A percentile compares a stretch with the other conserved stretches of the same genome.
These are phyloP conservation scores for Syngnathus scovelli DNA, from an alignment of 2,113 vertebrate species.

Conservation along the genomic window DNA sequence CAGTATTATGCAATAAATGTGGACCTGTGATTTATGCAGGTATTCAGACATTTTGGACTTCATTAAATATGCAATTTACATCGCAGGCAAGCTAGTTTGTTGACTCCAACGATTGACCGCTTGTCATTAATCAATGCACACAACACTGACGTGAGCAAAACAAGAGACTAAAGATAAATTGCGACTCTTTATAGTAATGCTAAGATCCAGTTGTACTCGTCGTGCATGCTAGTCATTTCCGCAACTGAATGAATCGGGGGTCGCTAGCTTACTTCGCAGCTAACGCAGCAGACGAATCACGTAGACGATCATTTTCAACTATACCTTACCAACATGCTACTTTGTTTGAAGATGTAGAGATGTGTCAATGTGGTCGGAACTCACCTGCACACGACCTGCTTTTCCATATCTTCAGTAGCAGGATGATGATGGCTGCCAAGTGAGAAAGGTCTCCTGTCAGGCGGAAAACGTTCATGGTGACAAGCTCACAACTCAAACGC, in stretches of 20 bases:
- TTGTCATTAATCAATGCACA: not conserved
- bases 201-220: not conserved
- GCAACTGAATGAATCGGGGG: constrained; percentile 34
- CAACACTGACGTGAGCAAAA: not conserved
- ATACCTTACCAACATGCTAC: not conserved
- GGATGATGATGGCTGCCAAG: constrained; percentile 93
- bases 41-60: not conserved
- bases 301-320: not conserved
- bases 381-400: constrained; percentile 93
- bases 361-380: not conserved
- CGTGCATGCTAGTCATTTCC: constrained; percentile 2
- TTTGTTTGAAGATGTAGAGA: too few species aligned
- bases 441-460: constrained; percentile 91
- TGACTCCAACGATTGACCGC: not conserved
- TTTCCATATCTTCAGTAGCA: constrained; percentile 97
- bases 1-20: not conserved
- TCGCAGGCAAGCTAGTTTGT: not conserved
- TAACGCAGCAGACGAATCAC: not conserved
- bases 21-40: not conserved
- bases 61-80: not conserved
- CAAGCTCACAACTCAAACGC: not conserved
- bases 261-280: constrained; percentile 34
- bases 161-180: not conserved
- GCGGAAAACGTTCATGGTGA: constrained; percentile 88
- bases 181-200: not conserved